Base-by-base conservation (phyloP, 1,140 invertebrate genomes). In the Ganaspis sp. region DNA sequence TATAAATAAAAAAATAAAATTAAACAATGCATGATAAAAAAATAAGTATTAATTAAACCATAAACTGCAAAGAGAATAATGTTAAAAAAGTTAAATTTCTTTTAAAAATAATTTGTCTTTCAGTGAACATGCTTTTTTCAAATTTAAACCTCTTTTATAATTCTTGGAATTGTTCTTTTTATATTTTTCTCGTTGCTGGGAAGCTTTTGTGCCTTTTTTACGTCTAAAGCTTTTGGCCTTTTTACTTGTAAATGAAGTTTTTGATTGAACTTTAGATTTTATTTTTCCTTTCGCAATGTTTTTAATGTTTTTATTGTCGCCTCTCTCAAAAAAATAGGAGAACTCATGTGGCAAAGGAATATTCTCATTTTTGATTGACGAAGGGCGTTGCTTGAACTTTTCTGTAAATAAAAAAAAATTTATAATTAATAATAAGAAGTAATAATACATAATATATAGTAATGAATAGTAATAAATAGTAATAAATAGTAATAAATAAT, bases 71-170 rank as follows among this genome's bases (percentile, higher is more conserved):
- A n/a, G n/a, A n/a, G n/a, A n/a, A n/a, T n/a, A n/a, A n/a, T n/a
- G n/a, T n/a, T n/a, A n/a, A n/a, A n/a, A n/a, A n/a, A n/a, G n/a
- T n/a, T n/a, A n/a, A n/a, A n/a, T n/a, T n/a, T n/a, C n/a, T n/a
- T n/a, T n/a, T n/a, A n/a, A n/a, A n/a, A n/a, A n/a, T n/a, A n/a
- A n/a, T n/a, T n/a, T n/a, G n/a, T n/a, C n/a, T n/a, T n/a, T n/a
- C n/a, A n/a, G n/a, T n/a, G n/a, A n/a, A n/a, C n/a, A n/a, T n/a
- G n/a, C n/a, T n/a, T n/a, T n/a, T n/a, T n/a, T n/a, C n/a, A 21
- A 53, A 17, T 21, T 17, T 53, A 53, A 26, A 29, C 54, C 54
- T 64, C 8, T 64, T 64, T 64, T 64, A 64, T 64, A 29, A 26
- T 26, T 29, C 29, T 29, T 29, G 9, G 54, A 64, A 23, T 15